These are phyloP conservation scores for Luehdorfia chinensis DNA, from an alignment of 1,140 invertebrate species.

Conservation along the genomic window DNA sequence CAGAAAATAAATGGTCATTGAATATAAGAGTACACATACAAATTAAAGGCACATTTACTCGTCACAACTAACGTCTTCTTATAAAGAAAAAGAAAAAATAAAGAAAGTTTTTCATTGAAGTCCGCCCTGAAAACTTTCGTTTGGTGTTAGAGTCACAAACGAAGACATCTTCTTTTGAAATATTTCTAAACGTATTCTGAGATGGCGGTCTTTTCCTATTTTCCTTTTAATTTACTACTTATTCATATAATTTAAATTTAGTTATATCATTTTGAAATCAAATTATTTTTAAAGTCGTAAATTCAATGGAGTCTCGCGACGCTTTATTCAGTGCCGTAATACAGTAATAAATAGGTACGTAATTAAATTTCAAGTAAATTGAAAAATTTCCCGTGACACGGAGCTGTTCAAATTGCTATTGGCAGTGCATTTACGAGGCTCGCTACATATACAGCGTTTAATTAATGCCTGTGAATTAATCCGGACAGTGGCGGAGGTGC, in stretches of 20 bases:
- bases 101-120: slow-evolving; percentile 6
- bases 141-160: slow-evolving; percentile 5
- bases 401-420: slow-evolving; percentile 29
- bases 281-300: too few relatives aligned
- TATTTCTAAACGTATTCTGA: slow-evolving; percentile 9
- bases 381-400: slow-evolving; percentile 17
- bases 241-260: too few relatives aligned
- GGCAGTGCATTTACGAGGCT: slow-evolving; percentile 19
- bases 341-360: too few relatives aligned
- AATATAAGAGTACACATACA: too few relatives aligned
- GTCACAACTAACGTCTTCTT: too few relatives aligned
- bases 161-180: slow-evolving; percentile 8
- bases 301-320: too few relatives aligned
- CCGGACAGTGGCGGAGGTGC: slow-evolving; percentile 16
- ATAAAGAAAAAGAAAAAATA: slow-evolving; percentile 5
- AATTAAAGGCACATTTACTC: too few relatives aligned
- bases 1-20: too few relatives aligned
- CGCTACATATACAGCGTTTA: slow-evolving; percentile 27
- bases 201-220: slow-evolving; percentile 11
- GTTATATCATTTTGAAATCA: too few relatives aligned
- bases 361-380: slow-evolving; percentile 20
- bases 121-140: slow-evolving; percentile 10
- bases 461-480: slow-evolving; percentile 44
- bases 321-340: too few relatives aligned
- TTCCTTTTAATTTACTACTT: too few relatives aligned